These are phyloP conservation scores for Dolomedes plantarius DNA, from an alignment of 2,888 invertebrate species.

Conservation along the genomic window DNA sequence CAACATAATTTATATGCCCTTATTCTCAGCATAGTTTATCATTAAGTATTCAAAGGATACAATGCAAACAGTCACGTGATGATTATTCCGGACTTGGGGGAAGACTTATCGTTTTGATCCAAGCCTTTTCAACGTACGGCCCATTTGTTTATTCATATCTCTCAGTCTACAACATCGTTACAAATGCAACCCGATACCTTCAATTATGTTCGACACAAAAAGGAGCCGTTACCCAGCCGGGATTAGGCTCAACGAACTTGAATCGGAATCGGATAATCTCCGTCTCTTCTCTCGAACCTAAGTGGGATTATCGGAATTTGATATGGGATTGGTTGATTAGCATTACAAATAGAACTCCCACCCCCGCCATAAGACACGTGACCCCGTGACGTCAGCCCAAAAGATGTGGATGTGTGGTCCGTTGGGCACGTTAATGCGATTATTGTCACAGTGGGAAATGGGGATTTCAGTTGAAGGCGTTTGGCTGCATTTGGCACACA, in stretches of 20 bases:
- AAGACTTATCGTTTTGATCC: too few relatives aligned
- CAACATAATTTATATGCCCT: too few relatives aligned
- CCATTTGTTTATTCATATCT: background rate
- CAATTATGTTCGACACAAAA: slow-evolving; percentile 6
- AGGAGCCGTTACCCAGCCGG: background rate
- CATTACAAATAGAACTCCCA: slow-evolving; percentile 62
- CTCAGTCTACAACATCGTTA: background rate
- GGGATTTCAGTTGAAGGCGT: background rate
- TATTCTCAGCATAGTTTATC: too few relatives aligned
- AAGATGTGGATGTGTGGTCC: slow-evolving; percentile 64
- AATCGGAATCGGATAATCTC: background rate
- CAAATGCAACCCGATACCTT: background rate
- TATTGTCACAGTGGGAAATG: slow-evolving; percentile 39
- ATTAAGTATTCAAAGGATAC: too few relatives aligned
- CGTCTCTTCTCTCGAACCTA: slow-evolving; percentile 52
- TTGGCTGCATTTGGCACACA: background rate
- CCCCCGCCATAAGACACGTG: slow-evolving; percentile 59
- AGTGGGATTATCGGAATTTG: slow-evolving; percentile 67
- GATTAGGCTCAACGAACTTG: background rate
- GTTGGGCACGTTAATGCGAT: slow-evolving; percentile 59
- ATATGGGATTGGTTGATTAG: slow-evolving; percentile 63
- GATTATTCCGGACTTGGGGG: too few relatives aligned
- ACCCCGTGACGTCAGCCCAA: slow-evolving; percentile 58
- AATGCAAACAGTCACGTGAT: too few relatives aligned
- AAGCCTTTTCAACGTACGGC: background rate